Evolutionary conservation across 1,140 invertebrate genomes (phyloP), one percentile per base, ranked within the genome.

Genomic region (Penaeus japonicus): DNA sequence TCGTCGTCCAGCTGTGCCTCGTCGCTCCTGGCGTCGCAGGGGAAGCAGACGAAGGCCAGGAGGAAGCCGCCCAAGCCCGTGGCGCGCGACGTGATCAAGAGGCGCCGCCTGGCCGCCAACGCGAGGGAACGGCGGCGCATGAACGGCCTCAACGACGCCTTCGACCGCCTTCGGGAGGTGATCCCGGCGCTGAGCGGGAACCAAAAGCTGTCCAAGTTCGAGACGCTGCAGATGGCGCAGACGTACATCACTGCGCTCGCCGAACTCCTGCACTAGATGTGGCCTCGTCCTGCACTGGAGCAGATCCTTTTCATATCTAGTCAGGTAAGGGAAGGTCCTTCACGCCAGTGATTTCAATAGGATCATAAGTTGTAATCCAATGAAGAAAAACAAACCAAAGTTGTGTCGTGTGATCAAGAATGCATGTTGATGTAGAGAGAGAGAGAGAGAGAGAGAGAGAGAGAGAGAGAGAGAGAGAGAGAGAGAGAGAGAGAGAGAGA

Each of bases 141-240:
- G 96, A 96, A 96, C 91, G 95, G 96, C 10, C 92, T 97, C 27
- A 97, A 97, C 91, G 95, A 96, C 77, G 96, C 96, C 0, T 97
- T 97, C 92, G 96, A 97, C 91, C 93, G 94, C 90, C 91, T 97
- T 4, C 93, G 96, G n/a, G 95, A 96, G 91, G 96, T 97, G 27
- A 95, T 97, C n/a, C 96, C 96, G 0, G 95, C 94, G 83, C 93
- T 96, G 20, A 95, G 95, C 1, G 94, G 95, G 30, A 96, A 97
- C 91, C 95, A 96, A 89, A 96, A 96, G 92, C 93, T 97, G 12
- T 97, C 96, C 90, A 97, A 97, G 92, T 97, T 96, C 83, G 83
- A 84, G 65, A 84, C 83, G 32, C 65, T 84, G n/a, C 83, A 84
- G 83, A 84, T 84, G 83, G 83, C 83, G 18, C 83, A 84, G 83